These are phyloP conservation scores for Tinea trinotella DNA, from an alignment of 2,888 invertebrate genomes.

Conservation along the genomic window DNA sequence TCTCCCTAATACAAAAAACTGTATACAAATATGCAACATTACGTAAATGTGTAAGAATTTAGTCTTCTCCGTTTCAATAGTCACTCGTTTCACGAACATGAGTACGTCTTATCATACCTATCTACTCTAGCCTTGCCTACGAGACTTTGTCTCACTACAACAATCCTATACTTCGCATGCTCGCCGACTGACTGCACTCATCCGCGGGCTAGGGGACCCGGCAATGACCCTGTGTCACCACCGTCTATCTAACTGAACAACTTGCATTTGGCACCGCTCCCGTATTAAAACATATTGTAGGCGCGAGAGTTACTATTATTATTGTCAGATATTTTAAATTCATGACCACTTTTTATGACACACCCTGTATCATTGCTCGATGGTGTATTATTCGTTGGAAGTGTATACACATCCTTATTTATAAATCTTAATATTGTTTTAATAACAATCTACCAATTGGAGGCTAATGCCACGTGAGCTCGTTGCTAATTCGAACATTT, in stretches of 20 bases:
- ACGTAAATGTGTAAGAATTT: slow-evolving; percentile 65
- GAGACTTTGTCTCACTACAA: slow-evolving; percentile 62
- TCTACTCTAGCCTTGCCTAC: slow-evolving; percentile 68
- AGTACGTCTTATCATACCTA: slow-evolving; percentile 61
- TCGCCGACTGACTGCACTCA: neutral
- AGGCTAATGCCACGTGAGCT: too few species aligned
- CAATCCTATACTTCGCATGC: neutral
- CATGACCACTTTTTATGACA: slow-evolving; percentile 40
- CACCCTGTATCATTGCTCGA: slow-evolving; percentile 47
- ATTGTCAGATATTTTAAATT: slow-evolving; percentile 66
- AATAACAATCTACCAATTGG: too few species aligned
- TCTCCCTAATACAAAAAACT: slow-evolving; percentile 47
- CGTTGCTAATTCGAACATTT: too few species aligned
- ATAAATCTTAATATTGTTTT: too few species aligned
- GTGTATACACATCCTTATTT: too few species aligned
- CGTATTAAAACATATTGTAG: slow-evolving; percentile 6
- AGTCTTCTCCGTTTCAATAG: slow-evolving; percentile 70
- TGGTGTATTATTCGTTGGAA: slow-evolving; percentile 19
- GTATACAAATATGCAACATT: slow-evolving; percentile 64
- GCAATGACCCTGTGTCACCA: slow-evolving; percentile 15
- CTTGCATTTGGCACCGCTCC: slow-evolving; percentile 16
- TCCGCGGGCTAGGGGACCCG: slow-evolving; percentile 2
- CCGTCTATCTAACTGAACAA: neutral
- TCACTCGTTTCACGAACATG: slow-evolving; percentile 61
- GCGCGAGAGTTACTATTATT: slow-evolving; percentile 44